Evolutionary conservation across 64 coral and sea anemone genomes (phyloP).

Genomic region (Actinia tenebrosa): DNA sequence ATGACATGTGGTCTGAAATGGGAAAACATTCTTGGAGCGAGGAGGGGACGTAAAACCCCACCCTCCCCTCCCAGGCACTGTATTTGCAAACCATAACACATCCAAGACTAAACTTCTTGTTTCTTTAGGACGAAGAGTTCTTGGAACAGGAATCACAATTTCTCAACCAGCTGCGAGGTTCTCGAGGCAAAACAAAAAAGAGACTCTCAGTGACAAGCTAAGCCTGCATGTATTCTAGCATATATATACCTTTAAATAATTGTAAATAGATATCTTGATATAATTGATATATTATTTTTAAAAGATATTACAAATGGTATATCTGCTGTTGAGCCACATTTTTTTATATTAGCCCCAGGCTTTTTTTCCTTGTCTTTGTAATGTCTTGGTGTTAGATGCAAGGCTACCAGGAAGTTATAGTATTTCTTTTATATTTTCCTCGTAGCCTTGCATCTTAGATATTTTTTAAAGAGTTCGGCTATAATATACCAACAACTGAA

Average conservation of each 20-base stretch:
- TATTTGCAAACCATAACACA: not conserved
- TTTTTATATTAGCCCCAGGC: too few relatives aligned
- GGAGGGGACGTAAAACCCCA: not conserved
- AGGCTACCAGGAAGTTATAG: too few relatives aligned
- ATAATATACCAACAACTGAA: too few relatives aligned
- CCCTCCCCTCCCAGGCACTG: not conserved
- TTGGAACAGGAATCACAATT: slow-evolving; percentile 63
- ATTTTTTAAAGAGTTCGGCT: too few relatives aligned
- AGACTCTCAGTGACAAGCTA: not conserved
- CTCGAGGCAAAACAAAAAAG: not conserved
- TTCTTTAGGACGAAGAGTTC: slow-evolving; percentile 67
- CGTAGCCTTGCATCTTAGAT: too few relatives aligned
- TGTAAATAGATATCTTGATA: not conserved
- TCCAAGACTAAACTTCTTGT: not conserved
- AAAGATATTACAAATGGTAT: not conserved
- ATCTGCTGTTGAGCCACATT: too few relatives aligned
- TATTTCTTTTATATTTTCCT: too few relatives aligned
- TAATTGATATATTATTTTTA: not conserved
- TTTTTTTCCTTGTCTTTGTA: too few relatives aligned
- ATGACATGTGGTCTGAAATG: too few relatives aligned
- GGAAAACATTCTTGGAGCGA: too few relatives aligned
- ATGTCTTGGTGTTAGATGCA: too few relatives aligned
- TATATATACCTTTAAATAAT: not conserved
- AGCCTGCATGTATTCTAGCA: not conserved
- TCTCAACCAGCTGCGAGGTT: slow-evolving; percentile 36